A percentile compares a stretch with the other conserved stretches of the same genome.
phyloP scores from a whole-genome alignment of 1,140 invertebrate genomes.

The Pachypeltis micranthus region DNA sequence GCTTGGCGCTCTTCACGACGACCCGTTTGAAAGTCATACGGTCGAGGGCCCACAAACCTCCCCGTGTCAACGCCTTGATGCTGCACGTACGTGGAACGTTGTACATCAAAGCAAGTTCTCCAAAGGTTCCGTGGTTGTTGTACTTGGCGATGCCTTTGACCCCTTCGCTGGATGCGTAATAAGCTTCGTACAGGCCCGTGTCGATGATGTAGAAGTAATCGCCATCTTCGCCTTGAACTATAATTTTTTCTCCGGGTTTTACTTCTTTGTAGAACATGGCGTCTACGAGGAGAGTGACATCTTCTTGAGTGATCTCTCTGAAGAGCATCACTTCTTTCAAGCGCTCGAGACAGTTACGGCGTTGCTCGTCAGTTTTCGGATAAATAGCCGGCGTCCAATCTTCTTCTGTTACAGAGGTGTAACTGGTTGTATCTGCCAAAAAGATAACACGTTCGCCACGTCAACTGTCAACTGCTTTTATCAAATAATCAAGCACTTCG shows the following conservation, averaged over 20 bases:
- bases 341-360: neutral
- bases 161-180: neutral
- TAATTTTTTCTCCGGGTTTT: neutral
- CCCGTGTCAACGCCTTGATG: slow-evolving; percentile 64
- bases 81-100: slow-evolving; percentile 92
- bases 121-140: slow-evolving; percentile 81
- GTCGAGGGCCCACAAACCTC: slow-evolving; percentile 92
- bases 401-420: neutral
- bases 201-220: slow-evolving; percentile 11
- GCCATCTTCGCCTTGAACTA: slow-evolving; percentile 5
- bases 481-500: too few species aligned
- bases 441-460: too few species aligned
- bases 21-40: slow-evolving; percentile 88
- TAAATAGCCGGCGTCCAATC: neutral
- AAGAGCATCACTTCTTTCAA: slow-evolving; percentile 2
- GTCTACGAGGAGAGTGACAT: neutral
- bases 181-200: slow-evolving; percentile 3
- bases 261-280: slow-evolving; percentile 1
- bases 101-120: slow-evolving; percentile 91
- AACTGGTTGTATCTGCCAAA: neutral
- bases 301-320: neutral
- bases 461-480: too few species aligned
- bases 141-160: slow-evolving; percentile 44
- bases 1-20: slow-evolving; percentile 87
- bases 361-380: slow-evolving; percentile 8